These are phyloP conservation scores for Xyrauchen texanus DNA, from an alignment of 2,113 vertebrate species.

Conservation along the genomic window DNA sequence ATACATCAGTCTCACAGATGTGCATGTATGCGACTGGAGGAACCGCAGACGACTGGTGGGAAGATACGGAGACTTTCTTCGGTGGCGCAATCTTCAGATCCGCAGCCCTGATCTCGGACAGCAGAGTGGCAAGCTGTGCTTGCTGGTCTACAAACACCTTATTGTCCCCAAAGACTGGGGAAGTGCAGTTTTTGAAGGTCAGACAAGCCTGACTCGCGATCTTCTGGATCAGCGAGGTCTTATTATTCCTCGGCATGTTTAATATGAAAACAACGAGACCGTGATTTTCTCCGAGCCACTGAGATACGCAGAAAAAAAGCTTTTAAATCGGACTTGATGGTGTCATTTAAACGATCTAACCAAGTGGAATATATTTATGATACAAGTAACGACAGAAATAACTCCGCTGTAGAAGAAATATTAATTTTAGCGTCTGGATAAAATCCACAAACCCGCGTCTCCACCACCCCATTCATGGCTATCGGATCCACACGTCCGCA, in stretches of 20 bases:
- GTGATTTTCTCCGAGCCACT: constrained; percentile 1
- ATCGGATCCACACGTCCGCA: constrained; percentile 49
- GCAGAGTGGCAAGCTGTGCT: constrained; percentile 75
- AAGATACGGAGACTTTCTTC: constrained; percentile 62
- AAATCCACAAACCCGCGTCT: constrained; percentile 44
- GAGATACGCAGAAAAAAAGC: neutral
- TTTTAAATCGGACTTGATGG: neutral
- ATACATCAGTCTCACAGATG: constrained; percentile 89
- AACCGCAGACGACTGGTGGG: neutral
- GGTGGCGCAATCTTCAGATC: constrained; percentile 84
- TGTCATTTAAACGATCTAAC: neutral
- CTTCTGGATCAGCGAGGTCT: constrained; percentile 85
- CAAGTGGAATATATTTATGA: neutral
- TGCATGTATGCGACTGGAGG: constrained; percentile 96
- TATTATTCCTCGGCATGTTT: constrained; percentile 86
- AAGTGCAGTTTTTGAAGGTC: constrained; percentile 74
- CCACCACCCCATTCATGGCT: constrained; percentile 68
- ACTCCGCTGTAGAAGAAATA: constrained; percentile 31
- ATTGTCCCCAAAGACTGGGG: constrained; percentile 52
- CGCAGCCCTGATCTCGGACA: constrained; percentile 83
- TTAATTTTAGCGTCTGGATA: constrained; percentile 26
- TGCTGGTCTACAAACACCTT: constrained; percentile 71
- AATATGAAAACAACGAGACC: constrained; percentile 6
- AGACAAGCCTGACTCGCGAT: constrained; percentile 83
- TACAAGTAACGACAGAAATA: neutral